Evolutionary conservation across 2,113 vertebrate species (phyloP).

Genomic region (Triplophysa siluroides): DNA sequence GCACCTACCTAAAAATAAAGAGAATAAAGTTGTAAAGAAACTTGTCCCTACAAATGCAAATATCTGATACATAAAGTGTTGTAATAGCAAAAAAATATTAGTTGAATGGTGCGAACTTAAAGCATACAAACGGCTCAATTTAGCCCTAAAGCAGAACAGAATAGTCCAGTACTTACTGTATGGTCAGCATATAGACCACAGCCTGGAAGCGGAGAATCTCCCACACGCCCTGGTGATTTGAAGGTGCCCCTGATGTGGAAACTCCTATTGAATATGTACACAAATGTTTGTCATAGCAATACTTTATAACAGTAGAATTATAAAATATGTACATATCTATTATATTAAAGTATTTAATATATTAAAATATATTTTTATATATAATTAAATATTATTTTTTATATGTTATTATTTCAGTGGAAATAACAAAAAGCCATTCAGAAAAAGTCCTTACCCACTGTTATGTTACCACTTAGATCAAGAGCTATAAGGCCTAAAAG

Average conservation of each 20-base stretch:
- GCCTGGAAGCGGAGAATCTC: constrained; percentile 56
- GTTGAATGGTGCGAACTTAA: neutral
- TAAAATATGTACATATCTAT: too few species aligned
- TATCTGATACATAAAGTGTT: neutral
- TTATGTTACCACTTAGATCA: constrained; percentile 57
- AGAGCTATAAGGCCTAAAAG: constrained; percentile 56
- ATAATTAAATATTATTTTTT: too few species aligned
- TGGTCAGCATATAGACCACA: constrained; percentile 57
- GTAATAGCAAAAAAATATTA: neutral
- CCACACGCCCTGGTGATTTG: constrained; percentile 57
- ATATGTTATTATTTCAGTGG: neutral
- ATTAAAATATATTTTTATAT: neutral
- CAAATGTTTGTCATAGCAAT: neutral
- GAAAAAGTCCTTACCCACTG: constrained; percentile 48
- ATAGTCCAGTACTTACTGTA: constrained; percentile 33
- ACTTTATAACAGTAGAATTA: too few species aligned
- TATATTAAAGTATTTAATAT: too few species aligned
- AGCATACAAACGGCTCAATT: neutral
- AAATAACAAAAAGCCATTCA: neutral
- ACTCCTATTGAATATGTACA: constrained; percentile 47
- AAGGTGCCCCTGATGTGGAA: constrained; percentile 57
- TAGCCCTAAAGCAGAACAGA: neutral
- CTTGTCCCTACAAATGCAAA: neutral
- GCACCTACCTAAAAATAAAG: constrained; percentile 57
- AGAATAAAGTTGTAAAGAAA: neutral